phyloP scores from a whole-genome alignment of 2,797 vertebrate species.

The Eulemur coronatus region DNA sequence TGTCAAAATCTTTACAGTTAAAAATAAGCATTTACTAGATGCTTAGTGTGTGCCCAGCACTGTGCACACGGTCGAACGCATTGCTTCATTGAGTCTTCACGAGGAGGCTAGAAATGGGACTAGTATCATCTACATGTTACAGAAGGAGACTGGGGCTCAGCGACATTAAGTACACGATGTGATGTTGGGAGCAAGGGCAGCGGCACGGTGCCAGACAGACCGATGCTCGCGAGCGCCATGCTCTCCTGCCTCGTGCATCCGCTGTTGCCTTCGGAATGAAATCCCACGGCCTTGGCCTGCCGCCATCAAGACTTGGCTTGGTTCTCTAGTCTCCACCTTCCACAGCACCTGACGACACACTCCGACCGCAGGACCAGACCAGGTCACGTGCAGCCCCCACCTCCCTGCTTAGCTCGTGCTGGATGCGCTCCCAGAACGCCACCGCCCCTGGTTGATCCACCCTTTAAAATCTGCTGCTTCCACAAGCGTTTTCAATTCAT shows the following conservation, averaged over 20 bases:
- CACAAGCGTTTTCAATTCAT: neutral
- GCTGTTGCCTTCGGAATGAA: neutral
- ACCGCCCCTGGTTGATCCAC: neutral
- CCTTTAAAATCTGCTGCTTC: neutral
- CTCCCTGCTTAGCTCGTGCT: neutral
- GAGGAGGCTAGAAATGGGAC: neutral
- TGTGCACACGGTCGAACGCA: neutral
- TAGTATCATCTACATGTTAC: neutral
- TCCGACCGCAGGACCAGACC: neutral
- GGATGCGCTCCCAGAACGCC: neutral
- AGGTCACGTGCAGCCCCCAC: neutral
- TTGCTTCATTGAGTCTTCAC: neutral
- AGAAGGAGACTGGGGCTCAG: neutral
- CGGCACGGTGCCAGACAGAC: neutral
- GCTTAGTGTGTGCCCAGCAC: neutral
- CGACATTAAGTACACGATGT: neutral
- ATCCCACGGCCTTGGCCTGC: neutral
- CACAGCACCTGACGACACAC: neutral
- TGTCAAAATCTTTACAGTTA: neutral
- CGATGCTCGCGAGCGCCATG: rapidly evolving
- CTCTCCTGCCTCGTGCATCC: neutral
- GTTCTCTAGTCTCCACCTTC: neutral
- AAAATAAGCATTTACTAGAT: neutral
- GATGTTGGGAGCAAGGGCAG: neutral
- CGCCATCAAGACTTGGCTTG: neutral